Evolutionary conservation across 1,140 invertebrate species (phyloP), one percentile per base, ranked within the genome.

Genomic region (Galleria mellonella): DNA sequence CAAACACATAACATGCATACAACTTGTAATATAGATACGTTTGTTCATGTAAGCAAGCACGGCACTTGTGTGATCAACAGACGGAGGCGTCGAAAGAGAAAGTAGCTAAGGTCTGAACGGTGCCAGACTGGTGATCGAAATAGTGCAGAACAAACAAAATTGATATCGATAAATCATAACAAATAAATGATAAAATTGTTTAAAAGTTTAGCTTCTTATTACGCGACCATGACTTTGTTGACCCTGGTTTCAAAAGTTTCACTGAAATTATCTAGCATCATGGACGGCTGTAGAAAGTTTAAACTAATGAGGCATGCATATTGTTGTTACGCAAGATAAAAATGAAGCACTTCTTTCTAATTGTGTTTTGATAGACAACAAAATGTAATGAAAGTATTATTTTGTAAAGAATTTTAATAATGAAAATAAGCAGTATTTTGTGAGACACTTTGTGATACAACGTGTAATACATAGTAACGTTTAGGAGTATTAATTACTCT

Each of bases 11-110:
- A 52, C 55, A 56, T 36, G 49, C 40, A 27, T 47, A 40, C 37
- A 43, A 30, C n/a, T 43, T 46, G 32, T 49, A 23, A 44, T 46
- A 51, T 37, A 38, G 53, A 51, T 51, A 45, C 35, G 39, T 60
- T 46, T 65, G 61, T 45, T 8, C 28, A 29, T 66, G 66, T 74
- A 54, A 37, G 52, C 54, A 68, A 47, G 64, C 47, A 37, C 32
- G 39, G 47, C 42, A 17, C 9, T 13, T 15, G 11, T 43, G 55
- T 51, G 58, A 62, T 55, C 56, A 62, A 50, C 54, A 3, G 17
- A 23, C 6, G 6, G 2, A 48, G 54, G 48, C 63, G 61, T 69
- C 69, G 76, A 81, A 78, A 82, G 75, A 78, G 81, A 84, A 84
- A 82, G 76, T 77, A 62, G 72, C 64, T 66, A 59, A 61, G 56